These are phyloP conservation scores for Myodes glareolus DNA, from an alignment of 2,113 vertebrate species.

Conservation along the genomic window DNA sequence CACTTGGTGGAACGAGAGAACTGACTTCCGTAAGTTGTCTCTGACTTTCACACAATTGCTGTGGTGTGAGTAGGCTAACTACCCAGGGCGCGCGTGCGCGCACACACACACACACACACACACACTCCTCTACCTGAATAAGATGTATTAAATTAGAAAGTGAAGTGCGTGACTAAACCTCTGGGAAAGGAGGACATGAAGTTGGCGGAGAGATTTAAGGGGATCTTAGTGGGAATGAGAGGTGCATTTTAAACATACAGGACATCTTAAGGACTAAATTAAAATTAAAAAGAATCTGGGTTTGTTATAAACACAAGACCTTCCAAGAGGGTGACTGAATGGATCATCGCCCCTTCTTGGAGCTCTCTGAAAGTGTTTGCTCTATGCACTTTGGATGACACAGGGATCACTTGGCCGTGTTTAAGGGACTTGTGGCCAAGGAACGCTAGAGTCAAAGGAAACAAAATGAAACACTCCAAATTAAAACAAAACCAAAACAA, in stretches of 20 bases:
- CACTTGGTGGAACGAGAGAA: not conserved
- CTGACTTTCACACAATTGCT: not conserved
- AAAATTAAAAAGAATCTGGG: not conserved
- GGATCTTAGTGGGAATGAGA: not conserved
- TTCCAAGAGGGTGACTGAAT: conserved; percentile 44
- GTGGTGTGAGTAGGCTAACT: not conserved
- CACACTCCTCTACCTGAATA: not conserved
- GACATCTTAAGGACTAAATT: not conserved
- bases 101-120: not conserved
- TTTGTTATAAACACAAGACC: not conserved
- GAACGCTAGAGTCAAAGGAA: conserved; percentile 10
- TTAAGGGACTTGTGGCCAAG: conserved; percentile 46
- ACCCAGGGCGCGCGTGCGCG: too few relatives aligned
- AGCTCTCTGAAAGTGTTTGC: conserved; percentile 2
- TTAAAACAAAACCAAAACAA: not conserved
- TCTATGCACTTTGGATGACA: conserved; percentile 22
- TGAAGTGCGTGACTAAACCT: not conserved
- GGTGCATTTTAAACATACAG: not conserved
- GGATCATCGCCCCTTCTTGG: not conserved
- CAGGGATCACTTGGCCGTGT: conserved; percentile 1
- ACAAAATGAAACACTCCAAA: conserved; percentile 22
- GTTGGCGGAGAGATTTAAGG: not conserved
- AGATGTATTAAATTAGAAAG: not conserved
- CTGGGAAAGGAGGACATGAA: not conserved
- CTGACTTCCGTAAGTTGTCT: not conserved